phyloP scores from a whole-genome alignment of 2,113 vertebrate species.

The Parus major region DNA sequence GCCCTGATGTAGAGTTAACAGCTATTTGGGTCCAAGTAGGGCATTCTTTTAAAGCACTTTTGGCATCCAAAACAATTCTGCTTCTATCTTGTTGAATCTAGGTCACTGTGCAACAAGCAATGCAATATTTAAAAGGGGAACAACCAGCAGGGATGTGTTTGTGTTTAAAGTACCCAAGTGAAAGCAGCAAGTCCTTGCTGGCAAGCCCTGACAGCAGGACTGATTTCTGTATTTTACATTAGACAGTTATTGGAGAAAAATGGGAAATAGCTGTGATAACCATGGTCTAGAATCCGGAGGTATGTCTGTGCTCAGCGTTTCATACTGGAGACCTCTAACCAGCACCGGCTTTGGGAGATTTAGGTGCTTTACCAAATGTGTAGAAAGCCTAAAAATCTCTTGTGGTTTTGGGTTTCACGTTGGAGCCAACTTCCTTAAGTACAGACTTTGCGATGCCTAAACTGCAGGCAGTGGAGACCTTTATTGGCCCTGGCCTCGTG shows the following conservation, averaged over 20 bases:
- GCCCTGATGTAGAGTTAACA: background rate
- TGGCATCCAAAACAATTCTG: conserved; percentile 16
- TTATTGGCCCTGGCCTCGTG: background rate
- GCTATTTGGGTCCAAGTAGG: conserved; percentile 26
- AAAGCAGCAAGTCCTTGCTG: background rate
- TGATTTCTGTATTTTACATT: background rate
- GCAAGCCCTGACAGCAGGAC: background rate
- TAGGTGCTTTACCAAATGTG: background rate
- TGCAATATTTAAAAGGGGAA: conserved; percentile 52
- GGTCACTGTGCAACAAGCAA: conserved; percentile 42
- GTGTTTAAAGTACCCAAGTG: background rate
- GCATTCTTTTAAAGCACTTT: background rate
- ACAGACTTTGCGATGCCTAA: background rate
- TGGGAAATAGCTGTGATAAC: background rate
- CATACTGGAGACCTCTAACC: background rate
- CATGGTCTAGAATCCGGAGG: background rate
- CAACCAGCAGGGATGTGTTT: background rate
- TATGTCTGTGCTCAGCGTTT: background rate
- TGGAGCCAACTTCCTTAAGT: background rate
- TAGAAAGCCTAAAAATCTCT: background rate
- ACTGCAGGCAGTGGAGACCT: background rate
- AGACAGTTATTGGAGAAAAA: background rate
- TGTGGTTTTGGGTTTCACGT: background rate
- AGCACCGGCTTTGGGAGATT: background rate
- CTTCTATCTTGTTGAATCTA: conserved; percentile 41